Evolutionary conservation across 2,113 vertebrate species (phyloP).

Genomic region (Macquaria australasica): DNA sequence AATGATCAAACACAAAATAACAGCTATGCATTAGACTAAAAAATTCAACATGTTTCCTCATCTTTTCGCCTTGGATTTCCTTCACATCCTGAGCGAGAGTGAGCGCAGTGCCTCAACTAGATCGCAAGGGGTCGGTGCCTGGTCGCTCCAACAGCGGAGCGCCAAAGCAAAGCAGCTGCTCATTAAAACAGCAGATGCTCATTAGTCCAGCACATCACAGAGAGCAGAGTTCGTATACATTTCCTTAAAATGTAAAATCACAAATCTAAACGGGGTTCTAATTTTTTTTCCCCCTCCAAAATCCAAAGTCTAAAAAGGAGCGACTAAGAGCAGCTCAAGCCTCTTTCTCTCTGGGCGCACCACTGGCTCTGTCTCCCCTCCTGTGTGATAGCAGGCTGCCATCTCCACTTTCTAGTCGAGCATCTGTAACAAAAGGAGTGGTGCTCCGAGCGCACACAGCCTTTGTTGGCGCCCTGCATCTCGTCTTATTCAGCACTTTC

Average conservation of each 20-base stretch:
- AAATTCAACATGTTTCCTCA: neutral
- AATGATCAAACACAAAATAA: neutral
- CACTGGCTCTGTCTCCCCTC: slow-evolving; percentile 7
- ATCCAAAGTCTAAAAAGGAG: neutral
- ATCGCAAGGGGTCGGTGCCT: slow-evolving; percentile 62
- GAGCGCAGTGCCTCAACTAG: neutral
- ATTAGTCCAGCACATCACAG: slow-evolving; percentile 62
- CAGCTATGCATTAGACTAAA: neutral
- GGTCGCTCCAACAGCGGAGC: slow-evolving; percentile 14
- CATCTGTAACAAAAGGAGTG: slow-evolving; percentile 82
- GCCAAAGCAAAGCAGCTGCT: slow-evolving; percentile 72
- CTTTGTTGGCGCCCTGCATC: slow-evolving; percentile 70
- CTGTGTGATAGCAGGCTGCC: slow-evolving; percentile 58
- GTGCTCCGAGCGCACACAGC: slow-evolving; percentile 57
- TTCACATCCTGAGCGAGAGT: neutral
- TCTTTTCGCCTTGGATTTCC: neutral
- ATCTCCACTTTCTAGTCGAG: slow-evolving; percentile 67
- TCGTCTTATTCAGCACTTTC: slow-evolving; percentile 18
- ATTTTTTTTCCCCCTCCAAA: neutral
- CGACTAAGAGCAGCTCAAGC: neutral
- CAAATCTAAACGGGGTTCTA: neutral
- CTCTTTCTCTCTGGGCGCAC: slow-evolving; percentile 1
- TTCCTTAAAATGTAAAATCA: neutral
- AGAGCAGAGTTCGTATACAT: slow-evolving; percentile 28
- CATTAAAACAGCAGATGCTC: slow-evolving; percentile 80